phyloP scores from a whole-genome alignment of 2,888 invertebrate genomes.

The Marronus borbonicus region DNA sequence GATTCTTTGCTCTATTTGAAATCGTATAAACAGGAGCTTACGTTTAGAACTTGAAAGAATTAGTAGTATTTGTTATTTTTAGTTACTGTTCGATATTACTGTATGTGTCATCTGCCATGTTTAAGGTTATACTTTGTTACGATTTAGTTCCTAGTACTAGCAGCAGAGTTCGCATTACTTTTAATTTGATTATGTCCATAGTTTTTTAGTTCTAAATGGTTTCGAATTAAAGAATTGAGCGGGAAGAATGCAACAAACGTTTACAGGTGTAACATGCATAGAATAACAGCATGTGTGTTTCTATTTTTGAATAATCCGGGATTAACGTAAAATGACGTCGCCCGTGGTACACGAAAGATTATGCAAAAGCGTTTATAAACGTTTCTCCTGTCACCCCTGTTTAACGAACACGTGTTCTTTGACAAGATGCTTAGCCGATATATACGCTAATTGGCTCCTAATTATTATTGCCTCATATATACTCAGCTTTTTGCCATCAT shows the following conservation, averaged over 20 bases:
- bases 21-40: background rate
- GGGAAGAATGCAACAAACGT: constrained; percentile 15
- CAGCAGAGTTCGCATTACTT: background rate
- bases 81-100: background rate
- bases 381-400: constrained; percentile 23
- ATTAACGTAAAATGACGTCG: constrained; percentile 51
- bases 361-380: constrained; percentile 35
- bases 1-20: no score
- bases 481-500: background rate
- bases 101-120: background rate
- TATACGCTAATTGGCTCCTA: constrained; percentile 9
- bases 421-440: constrained; percentile 30
- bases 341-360: constrained; percentile 27
- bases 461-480: constrained; percentile 11
- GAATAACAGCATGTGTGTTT: constrained; percentile 18
- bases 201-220: background rate
- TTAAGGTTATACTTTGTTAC: background rate
- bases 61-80: background rate
- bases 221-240: background rate
- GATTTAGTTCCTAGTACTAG: constrained; percentile 1
- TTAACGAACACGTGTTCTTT: constrained; percentile 24
- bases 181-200: background rate
- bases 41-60: no score
- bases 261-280: constrained; percentile 8
- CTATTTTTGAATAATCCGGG: constrained; percentile 59